phyloP scores from a whole-genome alignment of 2,797 vertebrate genomes.

The Pangasius sanitwongsei region DNA sequence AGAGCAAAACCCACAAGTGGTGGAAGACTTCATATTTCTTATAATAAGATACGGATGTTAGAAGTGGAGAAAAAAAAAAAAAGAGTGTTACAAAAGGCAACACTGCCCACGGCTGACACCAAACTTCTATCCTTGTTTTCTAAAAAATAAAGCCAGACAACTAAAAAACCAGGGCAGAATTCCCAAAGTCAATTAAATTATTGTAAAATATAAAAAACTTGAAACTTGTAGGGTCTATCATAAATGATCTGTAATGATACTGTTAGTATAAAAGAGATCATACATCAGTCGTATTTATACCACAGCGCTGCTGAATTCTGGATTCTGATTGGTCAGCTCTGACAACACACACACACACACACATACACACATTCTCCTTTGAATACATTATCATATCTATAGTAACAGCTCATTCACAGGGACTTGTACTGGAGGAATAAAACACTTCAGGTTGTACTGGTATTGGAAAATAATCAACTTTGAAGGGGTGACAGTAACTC shows the following conservation, averaged over 20 bases:
- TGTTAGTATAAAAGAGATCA: neutral
- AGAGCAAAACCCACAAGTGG: neutral
- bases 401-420: neutral
- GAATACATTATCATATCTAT: neutral
- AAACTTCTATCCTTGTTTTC: neutral
- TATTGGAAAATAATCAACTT: neutral
- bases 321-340: neutral
- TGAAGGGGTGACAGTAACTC: neutral
- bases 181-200: neutral
- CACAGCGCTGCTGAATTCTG: neutral
- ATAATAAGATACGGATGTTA: conserved; percentile 10
- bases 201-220: neutral
- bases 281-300: neutral
- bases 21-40: conserved; percentile 8
- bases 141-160: neutral
- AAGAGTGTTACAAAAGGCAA: neutral
- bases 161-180: too few relatives aligned
- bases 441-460: neutral
- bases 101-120: neutral
- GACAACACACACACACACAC: neutral
- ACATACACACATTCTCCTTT: neutral
- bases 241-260: neutral
- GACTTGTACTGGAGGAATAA: neutral
- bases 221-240: neutral
- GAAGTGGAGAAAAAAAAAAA: neutral